phyloP scores from a whole-genome alignment of 2,797 vertebrate genomes.

The Brotula barbata region DNA sequence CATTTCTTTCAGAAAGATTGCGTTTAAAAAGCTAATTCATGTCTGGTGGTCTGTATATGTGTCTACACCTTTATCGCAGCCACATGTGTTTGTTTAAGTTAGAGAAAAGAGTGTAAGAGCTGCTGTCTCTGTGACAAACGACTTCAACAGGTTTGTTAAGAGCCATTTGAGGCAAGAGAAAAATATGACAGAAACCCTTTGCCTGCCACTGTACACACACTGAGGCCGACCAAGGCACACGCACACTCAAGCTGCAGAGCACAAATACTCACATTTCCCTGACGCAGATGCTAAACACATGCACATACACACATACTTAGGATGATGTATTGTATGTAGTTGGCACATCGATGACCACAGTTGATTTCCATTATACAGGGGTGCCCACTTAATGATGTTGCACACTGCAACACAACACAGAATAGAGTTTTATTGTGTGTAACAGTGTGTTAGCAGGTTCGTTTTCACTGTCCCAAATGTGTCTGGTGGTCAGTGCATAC shows the following conservation, averaged over 20 bases:
- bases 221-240: too few relatives aligned
- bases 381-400: not conserved
- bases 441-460: not conserved
- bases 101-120: slow-evolving; percentile 1
- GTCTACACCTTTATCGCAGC: too few relatives aligned
- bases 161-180: slow-evolving; percentile 22
- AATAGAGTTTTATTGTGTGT: slow-evolving; percentile 1
- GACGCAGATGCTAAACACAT: too few relatives aligned
- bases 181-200: slow-evolving; percentile 28
- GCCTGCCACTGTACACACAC: slow-evolving; percentile 9
- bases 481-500: slow-evolving; percentile 7
- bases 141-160: slow-evolving; percentile 6
- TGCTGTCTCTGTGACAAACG: slow-evolving; percentile 5
- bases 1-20: too few relatives aligned
- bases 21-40: too few relatives aligned
- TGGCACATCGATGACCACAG: slow-evolving; percentile 8
- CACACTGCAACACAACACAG: too few relatives aligned
- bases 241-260: not conserved
- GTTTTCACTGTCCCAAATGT: slow-evolving; percentile 8
- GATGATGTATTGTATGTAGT: too few relatives aligned
- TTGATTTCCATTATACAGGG: slow-evolving; percentile 22
- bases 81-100: not conserved
- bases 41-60: too few relatives aligned
- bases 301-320: not conserved
- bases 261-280: too few relatives aligned